Percentiles rank a stretch among this genome's conserved stretches.
Evolutionary conservation across 2,797 vertebrate genomes (phyloP).

Genomic region (Acanthiza pusilla): DNA sequence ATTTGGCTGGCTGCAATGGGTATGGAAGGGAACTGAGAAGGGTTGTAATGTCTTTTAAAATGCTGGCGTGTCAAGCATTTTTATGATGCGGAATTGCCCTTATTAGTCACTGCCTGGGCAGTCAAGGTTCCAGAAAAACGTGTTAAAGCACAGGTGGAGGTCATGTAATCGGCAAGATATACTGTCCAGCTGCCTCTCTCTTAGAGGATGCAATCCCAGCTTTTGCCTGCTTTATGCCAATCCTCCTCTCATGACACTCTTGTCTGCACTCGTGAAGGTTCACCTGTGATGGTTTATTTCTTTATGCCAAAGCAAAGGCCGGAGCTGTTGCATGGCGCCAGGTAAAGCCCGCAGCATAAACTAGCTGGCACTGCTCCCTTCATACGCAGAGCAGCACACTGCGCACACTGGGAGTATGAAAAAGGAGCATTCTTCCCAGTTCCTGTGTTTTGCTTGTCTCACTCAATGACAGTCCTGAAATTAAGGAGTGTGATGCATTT

Average conservation of each 20-base stretch:
- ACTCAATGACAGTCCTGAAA: neutral
- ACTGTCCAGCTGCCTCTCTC: neutral
- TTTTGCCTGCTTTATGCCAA: neutral
- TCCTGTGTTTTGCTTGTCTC: neutral
- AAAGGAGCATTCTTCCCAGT: neutral
- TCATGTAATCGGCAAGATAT: neutral
- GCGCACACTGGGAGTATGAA: neutral
- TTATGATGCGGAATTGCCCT: neutral
- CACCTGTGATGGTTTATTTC: neutral
- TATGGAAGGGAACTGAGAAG: neutral
- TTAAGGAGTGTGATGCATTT: neutral
- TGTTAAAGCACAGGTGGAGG: neutral
- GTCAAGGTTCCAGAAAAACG: neutral
- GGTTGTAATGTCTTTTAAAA: neutral
- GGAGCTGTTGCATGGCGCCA: neutral
- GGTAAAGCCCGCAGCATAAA: neutral
- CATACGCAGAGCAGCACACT: neutral
- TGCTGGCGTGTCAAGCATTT: neutral
- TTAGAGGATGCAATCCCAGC: neutral
- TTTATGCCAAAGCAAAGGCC: neutral
- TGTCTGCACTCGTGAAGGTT: neutral
- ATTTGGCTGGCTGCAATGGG: accelerated
- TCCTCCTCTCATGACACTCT: neutral
- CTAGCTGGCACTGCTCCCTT: neutral
- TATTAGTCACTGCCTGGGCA: neutral